These are phyloP conservation scores for Hirundichthys speculiger DNA, from an alignment of 2,113 vertebrate species.

Conservation along the genomic window DNA sequence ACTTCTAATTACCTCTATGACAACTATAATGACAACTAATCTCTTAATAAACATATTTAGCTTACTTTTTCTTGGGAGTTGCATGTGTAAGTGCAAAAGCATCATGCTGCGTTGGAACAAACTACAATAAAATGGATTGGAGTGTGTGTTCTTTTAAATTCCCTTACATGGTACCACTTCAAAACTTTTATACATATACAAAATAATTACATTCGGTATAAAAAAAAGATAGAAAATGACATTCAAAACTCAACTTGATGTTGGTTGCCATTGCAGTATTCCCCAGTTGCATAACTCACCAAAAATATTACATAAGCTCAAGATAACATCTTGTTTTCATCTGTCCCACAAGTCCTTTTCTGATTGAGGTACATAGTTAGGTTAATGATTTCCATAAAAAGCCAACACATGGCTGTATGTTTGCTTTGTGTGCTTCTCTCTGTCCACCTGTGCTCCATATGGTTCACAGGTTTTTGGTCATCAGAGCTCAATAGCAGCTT, in stretches of 20 bases:
- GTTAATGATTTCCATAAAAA: conserved; percentile 42
- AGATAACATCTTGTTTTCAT: conserved; percentile 20
- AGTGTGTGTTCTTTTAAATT: conserved; percentile 50
- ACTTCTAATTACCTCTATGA: neutral
- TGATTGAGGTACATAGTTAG: conserved; percentile 48
- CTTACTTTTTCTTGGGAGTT: conserved; percentile 18
- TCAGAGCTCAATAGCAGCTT: conserved; percentile 12
- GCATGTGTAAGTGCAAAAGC: conserved; percentile 33
- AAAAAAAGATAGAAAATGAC: conserved; percentile 49
- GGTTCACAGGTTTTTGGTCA: conserved; percentile 35
- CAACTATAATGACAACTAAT: neutral
- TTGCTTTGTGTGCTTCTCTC: conserved; percentile 19
- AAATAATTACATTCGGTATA: conserved; percentile 60
- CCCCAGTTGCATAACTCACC: conserved; percentile 18
- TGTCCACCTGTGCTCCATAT: conserved; percentile 23
- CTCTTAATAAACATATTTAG: conserved; percentile 23
- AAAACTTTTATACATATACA: conserved; percentile 29
- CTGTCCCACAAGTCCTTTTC: conserved; percentile 16
- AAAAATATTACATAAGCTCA: conserved; percentile 49
- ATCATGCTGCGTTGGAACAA: neutral
- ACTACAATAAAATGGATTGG: conserved; percentile 42
- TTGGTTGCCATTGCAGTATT: conserved; percentile 9
- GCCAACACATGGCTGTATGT: neutral
- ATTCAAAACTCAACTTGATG: conserved; percentile 22
- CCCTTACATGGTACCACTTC: conserved; percentile 12